Percentiles rank a stretch among this genome's conserved stretches.
These are phyloP conservation scores for Chamaetylas fuelleborni DNA, from an alignment of 2,113 vertebrate genomes.

Conservation along the genomic window DNA sequence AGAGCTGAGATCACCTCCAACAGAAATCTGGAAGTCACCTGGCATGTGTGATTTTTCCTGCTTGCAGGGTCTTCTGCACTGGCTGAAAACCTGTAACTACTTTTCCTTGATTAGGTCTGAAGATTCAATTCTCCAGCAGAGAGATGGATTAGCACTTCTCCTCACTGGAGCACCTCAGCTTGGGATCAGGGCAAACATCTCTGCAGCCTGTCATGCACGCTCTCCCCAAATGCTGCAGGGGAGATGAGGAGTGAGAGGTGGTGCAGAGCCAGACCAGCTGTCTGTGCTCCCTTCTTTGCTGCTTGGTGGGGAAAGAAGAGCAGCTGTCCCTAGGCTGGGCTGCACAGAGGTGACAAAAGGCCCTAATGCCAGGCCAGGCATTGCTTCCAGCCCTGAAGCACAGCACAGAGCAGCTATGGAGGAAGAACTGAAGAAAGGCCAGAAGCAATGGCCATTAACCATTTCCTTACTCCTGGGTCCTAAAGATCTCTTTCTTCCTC, in stretches of 20 bases:
- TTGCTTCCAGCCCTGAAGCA: not conserved
- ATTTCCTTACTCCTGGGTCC: not conserved
- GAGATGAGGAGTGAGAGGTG: not conserved
- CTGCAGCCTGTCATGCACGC: fast-evolving
- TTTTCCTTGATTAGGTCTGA: not conserved
- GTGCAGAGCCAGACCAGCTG: not conserved
- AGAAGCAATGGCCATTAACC: not conserved
- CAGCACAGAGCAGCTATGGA: not conserved
- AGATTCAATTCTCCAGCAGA: not conserved
- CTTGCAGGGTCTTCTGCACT: not conserved
- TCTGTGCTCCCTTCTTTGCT: not conserved
- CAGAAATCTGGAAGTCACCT: not conserved
- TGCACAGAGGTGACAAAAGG: not conserved
- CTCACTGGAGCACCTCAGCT: not conserved
- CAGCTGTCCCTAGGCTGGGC: not conserved
- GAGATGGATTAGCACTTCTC: not conserved
- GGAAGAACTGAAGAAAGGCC: not conserved
- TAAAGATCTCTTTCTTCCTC: not conserved
- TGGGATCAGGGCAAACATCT: not conserved
- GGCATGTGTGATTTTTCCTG: not conserved
- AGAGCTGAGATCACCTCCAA: not conserved
- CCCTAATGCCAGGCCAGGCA: fast-evolving
- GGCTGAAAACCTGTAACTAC: not conserved
- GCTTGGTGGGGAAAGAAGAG: not conserved
- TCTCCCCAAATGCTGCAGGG: not conserved